Base-by-base conservation (phyloP, 2,888 invertebrate species). In the Trachelus stipa region DNA sequence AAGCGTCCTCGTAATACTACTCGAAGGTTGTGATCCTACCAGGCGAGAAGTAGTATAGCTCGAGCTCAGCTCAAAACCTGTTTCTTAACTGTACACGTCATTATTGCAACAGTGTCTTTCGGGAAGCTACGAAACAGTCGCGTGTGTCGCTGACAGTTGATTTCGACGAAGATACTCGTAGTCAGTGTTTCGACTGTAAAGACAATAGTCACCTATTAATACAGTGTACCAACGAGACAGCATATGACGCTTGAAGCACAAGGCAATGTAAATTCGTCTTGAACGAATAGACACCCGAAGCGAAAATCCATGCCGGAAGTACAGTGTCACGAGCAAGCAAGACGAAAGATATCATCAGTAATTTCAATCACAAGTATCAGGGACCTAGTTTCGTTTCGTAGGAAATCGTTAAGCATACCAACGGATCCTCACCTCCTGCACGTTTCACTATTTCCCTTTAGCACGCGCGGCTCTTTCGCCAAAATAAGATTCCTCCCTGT, bases 71-170 rank as follows among this genome's bases (percentile, higher is more conserved):
- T 78, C 83, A 83, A 86, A 88, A 89, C 89, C 89, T 86, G 89
- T 89, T 89, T 89, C 82, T 88, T 89, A 89, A 89, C 89, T 89
- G 89, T 89, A 89, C 82, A 88, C 79, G 80, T 80, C 77, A 79
- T 74, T 78, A 56, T 56, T 56, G 56, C 56, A 56, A 15, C 56
- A 56, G 56, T 56, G 56, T 23, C 23, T 23, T 23, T 56, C 23
- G 6, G 6, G 23, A 1, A 56, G 56, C 23, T 23, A 56, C 56
- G 56, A 56, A 56, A 56, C 56, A 56, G 56, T 56, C 56, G 56
- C 56, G 56, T 56, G 56, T 56, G 23, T 2, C 23, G 56, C 9
- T 56, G 56, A 56, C 56, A 56, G 56, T 56, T 23, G 56, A 9
- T 56, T 56, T 56, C 56, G 23, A 23, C 23, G 23, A 23, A 9